These are phyloP conservation scores for Atta texana DNA, from an alignment of 1,140 invertebrate species.

Conservation along the genomic window DNA sequence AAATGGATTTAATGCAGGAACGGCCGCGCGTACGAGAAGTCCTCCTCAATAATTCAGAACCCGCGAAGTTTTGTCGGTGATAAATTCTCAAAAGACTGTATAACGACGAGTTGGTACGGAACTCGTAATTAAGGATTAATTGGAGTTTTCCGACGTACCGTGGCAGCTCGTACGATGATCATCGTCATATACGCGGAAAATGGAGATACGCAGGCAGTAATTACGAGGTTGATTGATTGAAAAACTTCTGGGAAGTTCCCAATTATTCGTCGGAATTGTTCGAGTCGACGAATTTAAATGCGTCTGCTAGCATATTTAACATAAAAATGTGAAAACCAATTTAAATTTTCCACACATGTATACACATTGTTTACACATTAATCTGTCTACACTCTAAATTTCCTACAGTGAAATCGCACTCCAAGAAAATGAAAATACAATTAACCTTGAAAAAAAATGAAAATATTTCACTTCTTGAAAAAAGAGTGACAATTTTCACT, in stretches of 20 bases:
- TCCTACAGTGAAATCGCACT: too few species aligned
- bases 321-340: conserved; percentile 36
- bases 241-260: conserved; percentile 60
- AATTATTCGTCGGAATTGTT: conserved; percentile 61
- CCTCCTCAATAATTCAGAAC: conserved; percentile 44
- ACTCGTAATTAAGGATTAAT: conserved; percentile 70
- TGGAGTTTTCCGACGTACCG: conserved; percentile 65
- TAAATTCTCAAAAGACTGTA: conserved; percentile 49
- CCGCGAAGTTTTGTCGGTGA: conserved; percentile 33
- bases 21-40: background rate
- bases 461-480: too few species aligned
- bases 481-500: too few species aligned
- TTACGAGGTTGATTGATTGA: conserved; percentile 59
- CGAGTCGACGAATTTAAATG: conserved; percentile 17
- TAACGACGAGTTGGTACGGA: conserved; percentile 44
- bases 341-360: background rate
- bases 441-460: too few species aligned
- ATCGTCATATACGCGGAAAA: conserved; percentile 41
- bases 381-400: background rate
- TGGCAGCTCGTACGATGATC: conserved; percentile 45
- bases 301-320: conserved; percentile 16
- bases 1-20: conserved; percentile 52
- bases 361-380: too few species aligned
- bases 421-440: too few species aligned
- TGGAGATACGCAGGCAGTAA: conserved; percentile 21